Evolutionary conservation across 2,113 vertebrate species (phyloP), one percentile per base, ranked within the genome.

Genomic region (Calidris pygmaea): DNA sequence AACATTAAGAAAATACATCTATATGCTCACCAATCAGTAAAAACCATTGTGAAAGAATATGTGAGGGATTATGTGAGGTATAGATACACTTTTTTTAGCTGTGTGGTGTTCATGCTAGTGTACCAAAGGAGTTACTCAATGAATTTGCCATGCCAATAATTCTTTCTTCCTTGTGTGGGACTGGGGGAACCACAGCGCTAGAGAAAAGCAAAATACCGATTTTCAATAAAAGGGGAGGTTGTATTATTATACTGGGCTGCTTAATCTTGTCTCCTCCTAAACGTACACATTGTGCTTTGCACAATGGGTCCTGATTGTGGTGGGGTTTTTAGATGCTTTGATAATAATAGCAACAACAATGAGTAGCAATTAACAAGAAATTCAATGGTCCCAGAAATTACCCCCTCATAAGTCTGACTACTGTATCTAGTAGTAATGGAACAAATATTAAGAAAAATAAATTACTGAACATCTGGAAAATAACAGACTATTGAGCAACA

Each of bases 371-470:
- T 73, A 90, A 63, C 18, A 37, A 73, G 59, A 47, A 87, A 90
- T 55, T 74, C 74, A 67, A 8, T 19, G 45, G 45, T 45, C 41
- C 52, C 82, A 77, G 52, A 53, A 93, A 93, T 62, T 87, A 68
- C 45, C 41, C 55, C 35, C 58, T 77, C 27, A 8, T 34, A 89
- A 87, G 73, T 67, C 68, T 74, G 73, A 63, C 77, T 87, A 65
- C 85, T 84, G 45, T 71, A 50, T 83, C 59, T 86, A 30, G 7
- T 23, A 48, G 41, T 23, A 68, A 56, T 39, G 50, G 85, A 72
- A 56, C n/a, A 89, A 94, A 82, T 85, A 70, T 53, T 90, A 90
- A 78, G 47, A 87, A 87, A 90, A 80, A 92, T 74, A 87, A 90
- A 74, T 90, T 68, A 74, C 37, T 48, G 43, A 90, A 87, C 83